These are phyloP conservation scores for Lagodon rhomboides DNA, from an alignment of 2,797 vertebrate genomes.

Conservation along the genomic window DNA sequence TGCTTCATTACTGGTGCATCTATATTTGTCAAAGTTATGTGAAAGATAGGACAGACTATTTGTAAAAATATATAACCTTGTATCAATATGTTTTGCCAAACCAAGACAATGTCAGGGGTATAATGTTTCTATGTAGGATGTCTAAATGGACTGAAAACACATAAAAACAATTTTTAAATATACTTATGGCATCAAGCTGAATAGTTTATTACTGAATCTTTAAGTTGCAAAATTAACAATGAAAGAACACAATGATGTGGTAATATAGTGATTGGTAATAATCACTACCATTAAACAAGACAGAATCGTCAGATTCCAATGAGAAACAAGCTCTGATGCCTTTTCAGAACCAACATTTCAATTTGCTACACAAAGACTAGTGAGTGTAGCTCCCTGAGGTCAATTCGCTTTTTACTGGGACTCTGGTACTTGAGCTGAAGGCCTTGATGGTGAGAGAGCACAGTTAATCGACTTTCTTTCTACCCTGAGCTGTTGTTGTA, in stretches of 20 bases:
- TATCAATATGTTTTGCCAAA: background rate
- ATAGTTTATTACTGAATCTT: background rate
- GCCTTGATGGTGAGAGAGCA: slow-evolving; percentile 90
- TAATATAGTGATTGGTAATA: slow-evolving; percentile 20
- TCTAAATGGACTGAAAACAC: background rate
- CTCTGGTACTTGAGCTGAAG: slow-evolving; percentile 91
- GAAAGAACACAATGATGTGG: background rate
- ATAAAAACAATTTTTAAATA: background rate
- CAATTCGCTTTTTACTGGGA: slow-evolving; percentile 87
- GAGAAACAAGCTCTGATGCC: slow-evolving; percentile 67
- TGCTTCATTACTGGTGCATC: background rate
- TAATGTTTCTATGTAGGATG: background rate
- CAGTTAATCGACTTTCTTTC: slow-evolving; percentile 91
- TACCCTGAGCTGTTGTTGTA: slow-evolving; percentile 86
- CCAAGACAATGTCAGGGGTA: background rate
- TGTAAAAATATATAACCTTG: background rate
- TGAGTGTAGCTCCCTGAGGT: slow-evolving; percentile 86
- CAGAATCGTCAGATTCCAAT: slow-evolving; percentile 58
- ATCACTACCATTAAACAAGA: slow-evolving; percentile 36
- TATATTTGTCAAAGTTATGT: background rate
- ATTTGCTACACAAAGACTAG: slow-evolving; percentile 87
- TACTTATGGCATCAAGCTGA: background rate
- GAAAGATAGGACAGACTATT: background rate
- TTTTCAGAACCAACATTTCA: slow-evolving; percentile 82
- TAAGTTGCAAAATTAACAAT: background rate